Percentiles rank a stretch among this genome's conserved stretches.
These are phyloP conservation scores for Antheraea mylitta DNA, from an alignment of 1,140 invertebrate genomes.

Conservation along the genomic window DNA sequence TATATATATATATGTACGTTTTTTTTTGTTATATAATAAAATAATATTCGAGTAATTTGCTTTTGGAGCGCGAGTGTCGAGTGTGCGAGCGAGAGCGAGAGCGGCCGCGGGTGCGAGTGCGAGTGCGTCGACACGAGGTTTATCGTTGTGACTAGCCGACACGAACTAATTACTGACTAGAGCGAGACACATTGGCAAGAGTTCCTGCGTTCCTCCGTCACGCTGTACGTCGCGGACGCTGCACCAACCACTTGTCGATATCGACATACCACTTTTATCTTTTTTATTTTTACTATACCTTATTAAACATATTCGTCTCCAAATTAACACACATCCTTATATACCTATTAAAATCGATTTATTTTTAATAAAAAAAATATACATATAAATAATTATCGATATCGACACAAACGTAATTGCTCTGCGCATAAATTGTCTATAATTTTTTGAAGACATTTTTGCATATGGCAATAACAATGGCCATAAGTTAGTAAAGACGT, in stretches of 20 bases:
- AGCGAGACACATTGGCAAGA: slow-evolving; percentile 73
- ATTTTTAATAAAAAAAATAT: neutral
- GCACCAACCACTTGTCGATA: too few species aligned
- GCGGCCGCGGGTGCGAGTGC: slow-evolving; percentile 3
- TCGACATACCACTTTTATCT: too few species aligned
- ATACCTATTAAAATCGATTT: too few species aligned
- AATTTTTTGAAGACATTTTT: slow-evolving; percentile 16
- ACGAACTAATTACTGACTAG: slow-evolving; percentile 73
- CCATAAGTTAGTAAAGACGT: slow-evolving; percentile 21
- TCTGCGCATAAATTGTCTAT: neutral
- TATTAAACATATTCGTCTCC: too few species aligned
- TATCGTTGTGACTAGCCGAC: slow-evolving; percentile 69
- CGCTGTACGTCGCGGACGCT: too few species aligned
- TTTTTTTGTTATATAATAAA: neutral
- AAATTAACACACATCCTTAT: too few species aligned
- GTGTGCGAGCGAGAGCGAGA: neutral
- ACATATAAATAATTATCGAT: neutral
- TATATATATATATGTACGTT: neutral
- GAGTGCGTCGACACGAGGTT: neutral
- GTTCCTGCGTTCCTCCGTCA: too few species aligned
- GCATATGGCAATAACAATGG: slow-evolving; percentile 25
- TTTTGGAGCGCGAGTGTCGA: slow-evolving; percentile 24
- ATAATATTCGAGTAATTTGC: slow-evolving; percentile 14
- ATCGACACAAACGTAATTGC: slow-evolving; percentile 3
- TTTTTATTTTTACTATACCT: too few species aligned